Conservation (phyloP, 2,113 vertebrate genomes). For the Carassius carassius region DNA sequence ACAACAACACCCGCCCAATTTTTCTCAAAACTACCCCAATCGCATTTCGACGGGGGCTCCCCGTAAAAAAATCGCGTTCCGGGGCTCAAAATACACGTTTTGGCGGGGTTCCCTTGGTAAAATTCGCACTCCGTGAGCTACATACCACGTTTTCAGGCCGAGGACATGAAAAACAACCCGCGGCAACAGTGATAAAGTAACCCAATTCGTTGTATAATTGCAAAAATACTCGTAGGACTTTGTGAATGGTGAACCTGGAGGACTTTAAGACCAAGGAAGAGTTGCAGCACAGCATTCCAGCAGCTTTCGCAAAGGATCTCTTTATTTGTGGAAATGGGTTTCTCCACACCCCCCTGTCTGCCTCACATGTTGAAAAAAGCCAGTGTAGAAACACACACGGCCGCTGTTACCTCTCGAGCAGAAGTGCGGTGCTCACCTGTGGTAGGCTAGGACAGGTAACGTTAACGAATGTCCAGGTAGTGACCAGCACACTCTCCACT, state of each 20-base stretch:
- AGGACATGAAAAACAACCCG: no score
- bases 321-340: conserved; percentile 52
- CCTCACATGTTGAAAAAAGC: background rate
- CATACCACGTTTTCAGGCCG: no score
- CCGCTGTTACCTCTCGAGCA: background rate
- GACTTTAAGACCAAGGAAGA: conserved; percentile 66
- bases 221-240: background rate
- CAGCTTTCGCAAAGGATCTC: conserved; percentile 50
- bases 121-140: no score
- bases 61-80: no score
- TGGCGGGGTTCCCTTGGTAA: no score
- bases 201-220: background rate
- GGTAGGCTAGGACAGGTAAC: background rate
- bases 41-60: no score
- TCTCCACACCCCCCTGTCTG: conserved; percentile 61
- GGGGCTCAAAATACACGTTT: no score
- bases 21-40: no score
- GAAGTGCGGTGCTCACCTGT: conserved; percentile 21
- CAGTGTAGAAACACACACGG: background rate
- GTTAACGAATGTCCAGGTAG: conserved; percentile 46
- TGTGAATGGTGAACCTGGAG: accelerated
- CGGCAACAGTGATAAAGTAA: no score
- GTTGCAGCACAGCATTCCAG: conserved; percentile 46
- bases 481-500: background rate
- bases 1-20: no score